Evolutionary conservation across 2,888 invertebrate genomes (phyloP).

Genomic region (Cremastinae sp.): DNA sequence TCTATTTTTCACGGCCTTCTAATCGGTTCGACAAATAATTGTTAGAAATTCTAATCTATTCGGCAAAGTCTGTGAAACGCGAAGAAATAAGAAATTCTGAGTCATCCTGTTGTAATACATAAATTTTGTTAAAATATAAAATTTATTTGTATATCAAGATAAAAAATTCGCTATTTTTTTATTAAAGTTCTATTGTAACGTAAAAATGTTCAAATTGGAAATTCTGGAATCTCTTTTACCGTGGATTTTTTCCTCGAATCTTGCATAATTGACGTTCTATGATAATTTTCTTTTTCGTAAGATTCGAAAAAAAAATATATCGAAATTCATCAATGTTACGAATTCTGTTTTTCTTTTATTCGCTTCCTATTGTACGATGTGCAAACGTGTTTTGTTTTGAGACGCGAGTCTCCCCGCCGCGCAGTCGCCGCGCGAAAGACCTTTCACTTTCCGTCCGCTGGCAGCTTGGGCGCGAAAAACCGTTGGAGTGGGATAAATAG

Average conservation of each 20-base stretch:
- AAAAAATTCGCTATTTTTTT: too few relatives aligned
- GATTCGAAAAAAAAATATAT: too few relatives aligned
- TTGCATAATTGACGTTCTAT: too few relatives aligned
- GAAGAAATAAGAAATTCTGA: too few relatives aligned
- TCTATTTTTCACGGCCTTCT: constrained; percentile 12
- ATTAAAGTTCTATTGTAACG: too few relatives aligned
- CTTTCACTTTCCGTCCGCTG: constrained; percentile 56
- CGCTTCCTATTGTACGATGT: constrained; percentile 5
- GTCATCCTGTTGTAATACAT: too few relatives aligned
- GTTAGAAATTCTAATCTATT: constrained; percentile 38
- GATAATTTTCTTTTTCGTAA: too few relatives aligned
- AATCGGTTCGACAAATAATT: constrained; percentile 36
- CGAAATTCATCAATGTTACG: not conserved
- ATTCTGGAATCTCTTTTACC: too few relatives aligned
- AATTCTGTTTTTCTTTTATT: not conserved
- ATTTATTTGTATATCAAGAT: too few relatives aligned
- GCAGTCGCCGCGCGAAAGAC: constrained; percentile 15
- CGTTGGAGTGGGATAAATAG: not conserved
- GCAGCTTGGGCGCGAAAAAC: constrained; percentile 11
- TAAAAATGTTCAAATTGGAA: too few relatives aligned
- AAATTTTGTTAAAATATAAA: too few relatives aligned
- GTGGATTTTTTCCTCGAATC: too few relatives aligned
- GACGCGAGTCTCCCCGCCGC: constrained; percentile 8
- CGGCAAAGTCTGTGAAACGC: constrained; percentile 12
- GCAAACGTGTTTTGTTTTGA: not conserved